Evolutionary conservation across 2,113 vertebrate species (phyloP).

Genomic region (Hemiscyllium ocellatum): DNA sequence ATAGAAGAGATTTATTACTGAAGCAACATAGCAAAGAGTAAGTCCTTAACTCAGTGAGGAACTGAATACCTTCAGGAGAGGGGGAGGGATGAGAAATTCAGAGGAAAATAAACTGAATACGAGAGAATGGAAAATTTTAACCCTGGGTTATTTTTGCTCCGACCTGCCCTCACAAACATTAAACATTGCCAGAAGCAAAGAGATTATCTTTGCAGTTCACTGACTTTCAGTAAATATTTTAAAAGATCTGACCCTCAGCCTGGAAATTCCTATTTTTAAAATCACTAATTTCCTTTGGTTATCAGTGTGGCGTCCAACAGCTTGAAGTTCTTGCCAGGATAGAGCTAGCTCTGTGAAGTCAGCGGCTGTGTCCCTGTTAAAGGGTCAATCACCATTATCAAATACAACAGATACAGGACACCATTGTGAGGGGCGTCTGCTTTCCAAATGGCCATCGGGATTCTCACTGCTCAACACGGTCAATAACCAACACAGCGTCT

Average conservation of each 20-base stretch:
- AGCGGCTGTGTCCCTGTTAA: neutral
- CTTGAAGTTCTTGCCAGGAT: neutral
- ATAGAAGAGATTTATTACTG: neutral
- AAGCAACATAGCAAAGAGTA: neutral
- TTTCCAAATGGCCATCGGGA: neutral
- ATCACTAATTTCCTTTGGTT: slow-evolving; percentile 1
- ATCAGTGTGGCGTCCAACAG: neutral
- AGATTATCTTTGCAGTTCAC: slow-evolving; percentile 2
- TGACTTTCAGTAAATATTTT: neutral
- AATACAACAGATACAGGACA: neutral
- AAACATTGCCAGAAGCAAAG: neutral
- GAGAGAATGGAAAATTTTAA: slow-evolving; percentile 6
- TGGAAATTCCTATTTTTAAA: neutral
- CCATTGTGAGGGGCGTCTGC: no score
- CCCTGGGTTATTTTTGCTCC: neutral
- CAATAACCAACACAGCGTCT: neutral
- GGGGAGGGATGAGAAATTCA: neutral
- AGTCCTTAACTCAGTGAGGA: neutral
- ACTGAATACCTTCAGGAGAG: neutral
- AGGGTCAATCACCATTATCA: neutral
- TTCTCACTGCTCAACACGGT: neutral
- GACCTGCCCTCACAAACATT: neutral
- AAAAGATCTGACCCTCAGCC: neutral
- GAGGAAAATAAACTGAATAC: neutral
- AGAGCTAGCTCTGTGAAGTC: neutral